phyloP scores from a whole-genome alignment of 2,888 invertebrate genomes.

The Phorcus lineatus region DNA sequence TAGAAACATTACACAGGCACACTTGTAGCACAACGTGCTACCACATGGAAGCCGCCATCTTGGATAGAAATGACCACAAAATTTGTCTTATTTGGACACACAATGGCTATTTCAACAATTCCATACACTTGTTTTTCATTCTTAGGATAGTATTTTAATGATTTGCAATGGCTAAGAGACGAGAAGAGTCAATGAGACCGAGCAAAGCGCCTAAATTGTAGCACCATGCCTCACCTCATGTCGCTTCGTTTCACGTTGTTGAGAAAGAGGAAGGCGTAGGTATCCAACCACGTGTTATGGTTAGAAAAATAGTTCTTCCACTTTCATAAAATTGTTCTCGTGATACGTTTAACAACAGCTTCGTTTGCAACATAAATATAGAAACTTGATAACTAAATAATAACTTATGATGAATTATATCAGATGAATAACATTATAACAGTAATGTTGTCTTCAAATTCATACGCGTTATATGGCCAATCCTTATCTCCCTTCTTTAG shows the following conservation, averaged over 20 bases:
- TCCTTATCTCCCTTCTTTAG: too few relatives aligned
- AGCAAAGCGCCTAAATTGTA: neutral
- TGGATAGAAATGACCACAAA: neutral
- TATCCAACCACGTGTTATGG: conserved; percentile 35
- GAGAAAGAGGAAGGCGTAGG: conserved; percentile 57
- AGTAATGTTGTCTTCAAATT: too few relatives aligned
- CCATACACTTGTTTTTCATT: neutral
- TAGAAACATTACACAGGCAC: too few relatives aligned
- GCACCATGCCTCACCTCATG: conserved; percentile 55
- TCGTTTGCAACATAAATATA: too few relatives aligned
- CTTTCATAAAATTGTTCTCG: neutral
- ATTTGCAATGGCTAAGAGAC: neutral
- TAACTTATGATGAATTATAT: neutral
- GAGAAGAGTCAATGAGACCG: neutral
- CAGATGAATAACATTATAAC: neutral
- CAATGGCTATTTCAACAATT: neutral
- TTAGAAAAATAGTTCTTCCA: neutral
- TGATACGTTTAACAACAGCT: too few relatives aligned
- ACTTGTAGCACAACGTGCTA: neutral
- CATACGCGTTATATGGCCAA: too few relatives aligned
- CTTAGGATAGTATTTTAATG: neutral
- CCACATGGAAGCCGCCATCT: conserved; percentile 14
- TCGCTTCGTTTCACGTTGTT: conserved; percentile 62
- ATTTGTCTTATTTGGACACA: neutral
- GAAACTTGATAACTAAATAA: too few relatives aligned